A percentile compares a stretch with the other conserved stretches of the same genome.
These are phyloP conservation scores for Epirrita christyi DNA, from an alignment of 2,888 invertebrate species.

Conservation along the genomic window DNA sequence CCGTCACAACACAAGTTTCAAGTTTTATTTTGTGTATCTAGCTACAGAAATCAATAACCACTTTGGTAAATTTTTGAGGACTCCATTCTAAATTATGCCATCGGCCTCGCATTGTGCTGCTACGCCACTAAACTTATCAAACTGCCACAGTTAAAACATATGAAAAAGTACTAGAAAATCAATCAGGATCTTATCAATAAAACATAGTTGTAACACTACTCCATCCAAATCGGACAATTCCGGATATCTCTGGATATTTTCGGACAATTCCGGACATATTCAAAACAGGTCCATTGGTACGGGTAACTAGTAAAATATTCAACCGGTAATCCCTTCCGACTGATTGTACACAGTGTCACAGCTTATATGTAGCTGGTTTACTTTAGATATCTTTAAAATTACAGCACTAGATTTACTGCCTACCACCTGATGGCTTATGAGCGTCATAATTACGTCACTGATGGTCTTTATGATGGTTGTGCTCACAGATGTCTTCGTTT, in stretches of 20 bases:
- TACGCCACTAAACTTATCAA: conserved; percentile 1
- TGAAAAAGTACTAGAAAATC: conserved; percentile 20
- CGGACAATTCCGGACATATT: conserved; percentile 17
- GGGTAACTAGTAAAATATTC: conserved; percentile 25
- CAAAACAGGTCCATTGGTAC: conserved; percentile 15
- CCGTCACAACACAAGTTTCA: too few relatives aligned
- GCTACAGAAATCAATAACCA: neutral
- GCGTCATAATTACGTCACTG: too few relatives aligned
- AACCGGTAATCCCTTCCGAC: conserved; percentile 28
- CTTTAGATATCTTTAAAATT: neutral
- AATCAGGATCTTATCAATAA: conserved; percentile 26
- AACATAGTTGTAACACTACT: conserved; percentile 17
- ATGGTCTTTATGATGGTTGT: too few relatives aligned
- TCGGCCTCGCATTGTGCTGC: too few relatives aligned
- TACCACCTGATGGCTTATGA: too few relatives aligned
- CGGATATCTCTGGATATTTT: conserved; percentile 15
- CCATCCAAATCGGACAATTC: conserved; percentile 26
- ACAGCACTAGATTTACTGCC: too few relatives aligned
- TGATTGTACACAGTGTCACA: conserved; percentile 16
- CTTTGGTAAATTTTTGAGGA: neutral
- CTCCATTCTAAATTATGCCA: too few relatives aligned
- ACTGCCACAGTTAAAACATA: conserved; percentile 11
- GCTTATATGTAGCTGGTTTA: conserved; percentile 2
- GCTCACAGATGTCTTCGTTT: too few relatives aligned
- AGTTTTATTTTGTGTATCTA: too few relatives aligned